Percentiles rank a stretch among this genome's conserved stretches.
phyloP scores from a whole-genome alignment of 2,113 vertebrate genomes.

The Austrofundulus limnaeus region DNA sequence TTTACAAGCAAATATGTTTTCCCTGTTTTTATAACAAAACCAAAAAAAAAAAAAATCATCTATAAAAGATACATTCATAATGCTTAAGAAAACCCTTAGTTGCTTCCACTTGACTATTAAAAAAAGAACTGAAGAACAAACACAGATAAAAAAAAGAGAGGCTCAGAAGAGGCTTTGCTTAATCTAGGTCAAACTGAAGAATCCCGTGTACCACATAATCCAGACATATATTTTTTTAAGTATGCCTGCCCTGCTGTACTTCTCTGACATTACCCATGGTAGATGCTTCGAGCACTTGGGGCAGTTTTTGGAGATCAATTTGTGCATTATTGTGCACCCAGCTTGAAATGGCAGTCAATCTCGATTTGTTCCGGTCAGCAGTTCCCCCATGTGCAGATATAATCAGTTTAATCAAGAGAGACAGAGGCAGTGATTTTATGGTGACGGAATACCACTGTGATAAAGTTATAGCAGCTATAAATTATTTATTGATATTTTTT shows the following conservation, averaged over 20 bases:
- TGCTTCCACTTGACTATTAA: neutral
- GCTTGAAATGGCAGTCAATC: slow-evolving; percentile 58
- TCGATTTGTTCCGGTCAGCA: slow-evolving; percentile 66
- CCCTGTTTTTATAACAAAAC: no score
- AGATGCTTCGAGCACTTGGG: slow-evolving; percentile 15
- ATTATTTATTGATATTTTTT: slow-evolving; percentile 39
- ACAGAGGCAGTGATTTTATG: neutral
- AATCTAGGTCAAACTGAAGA: slow-evolving; percentile 48
- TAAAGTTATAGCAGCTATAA: slow-evolving; percentile 6
- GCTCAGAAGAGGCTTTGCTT: slow-evolving; percentile 3
- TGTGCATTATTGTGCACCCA: slow-evolving; percentile 57
- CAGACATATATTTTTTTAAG: slow-evolving; percentile 27
- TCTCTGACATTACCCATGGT: slow-evolving; percentile 14
- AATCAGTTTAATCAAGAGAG: slow-evolving; percentile 7
- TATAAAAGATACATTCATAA: no score
- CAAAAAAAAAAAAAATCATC: no score
- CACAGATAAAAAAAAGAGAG: slow-evolving; percentile 14
- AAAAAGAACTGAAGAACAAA: neutral
- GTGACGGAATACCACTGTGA: neutral
- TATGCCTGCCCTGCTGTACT: slow-evolving; percentile 6
- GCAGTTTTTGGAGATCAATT: slow-evolving; percentile 49
- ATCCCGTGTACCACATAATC: slow-evolving; percentile 46
- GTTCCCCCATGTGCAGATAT: slow-evolving; percentile 10
- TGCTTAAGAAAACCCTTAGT: neutral
- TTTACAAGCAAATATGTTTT: no score